Percentiles rank a stretch among this genome's conserved stretches.
phyloP scores from a whole-genome alignment of 1,140 invertebrate species.

The Callitettix versicolor region DNA sequence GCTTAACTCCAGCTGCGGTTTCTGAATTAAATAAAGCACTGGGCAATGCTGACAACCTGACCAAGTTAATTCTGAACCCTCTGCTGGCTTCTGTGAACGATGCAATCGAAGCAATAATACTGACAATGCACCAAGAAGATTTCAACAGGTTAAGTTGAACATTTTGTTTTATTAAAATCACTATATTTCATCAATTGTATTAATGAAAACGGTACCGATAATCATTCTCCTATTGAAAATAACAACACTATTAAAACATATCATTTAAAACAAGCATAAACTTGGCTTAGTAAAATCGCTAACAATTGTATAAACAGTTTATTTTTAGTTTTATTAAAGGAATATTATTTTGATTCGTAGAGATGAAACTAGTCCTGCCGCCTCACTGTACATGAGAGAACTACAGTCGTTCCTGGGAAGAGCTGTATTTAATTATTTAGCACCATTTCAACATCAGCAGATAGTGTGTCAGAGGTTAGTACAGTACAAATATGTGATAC shows the following conservation, averaged over 20 bases:
- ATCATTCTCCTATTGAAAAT: no score
- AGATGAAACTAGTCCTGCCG: slow-evolving; percentile 31
- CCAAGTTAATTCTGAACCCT: slow-evolving; percentile 53
- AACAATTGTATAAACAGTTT: no score
- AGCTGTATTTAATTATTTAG: slow-evolving; percentile 60
- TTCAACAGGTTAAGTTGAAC: slow-evolving; percentile 48
- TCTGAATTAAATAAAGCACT: slow-evolving; percentile 40
- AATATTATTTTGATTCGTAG: slow-evolving; percentile 19
- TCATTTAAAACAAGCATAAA: no score
- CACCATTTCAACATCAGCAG: slow-evolving; percentile 58
- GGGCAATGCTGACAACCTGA: slow-evolving; percentile 33
- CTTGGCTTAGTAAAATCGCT: no score
- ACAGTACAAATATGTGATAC: no score
- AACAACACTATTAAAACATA: no score
- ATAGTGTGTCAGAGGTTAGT: slow-evolving; percentile 51
- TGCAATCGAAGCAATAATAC: slow-evolving; percentile 78
- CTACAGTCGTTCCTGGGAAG: slow-evolving; percentile 77
- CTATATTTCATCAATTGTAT: no score
- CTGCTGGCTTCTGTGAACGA: slow-evolving; percentile 68
- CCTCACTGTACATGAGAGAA: slow-evolving; percentile 88
- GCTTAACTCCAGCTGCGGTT: slow-evolving; percentile 46
- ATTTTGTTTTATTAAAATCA: no score
- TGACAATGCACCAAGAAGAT: slow-evolving; percentile 85
- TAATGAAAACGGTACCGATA: no score
- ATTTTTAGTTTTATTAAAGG: no score